Base-by-base conservation (phyloP, 1,140 invertebrate genomes). In the Pteromalus puparum region DNA sequence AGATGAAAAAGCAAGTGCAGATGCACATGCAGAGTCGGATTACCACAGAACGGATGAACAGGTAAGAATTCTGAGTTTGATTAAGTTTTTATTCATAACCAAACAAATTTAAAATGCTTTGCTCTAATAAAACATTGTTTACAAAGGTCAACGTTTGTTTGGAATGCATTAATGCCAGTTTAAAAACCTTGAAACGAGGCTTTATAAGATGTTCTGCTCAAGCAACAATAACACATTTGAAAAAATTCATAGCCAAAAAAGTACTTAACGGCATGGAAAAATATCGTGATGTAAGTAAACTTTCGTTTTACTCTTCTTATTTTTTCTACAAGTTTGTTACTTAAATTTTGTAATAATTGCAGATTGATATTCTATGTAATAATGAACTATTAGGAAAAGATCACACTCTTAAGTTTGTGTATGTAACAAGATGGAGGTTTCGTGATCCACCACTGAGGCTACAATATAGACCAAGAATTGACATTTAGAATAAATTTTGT, bases 321-420 rank as follows among this genome's bases (percentile, higher is more conserved):
- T 76, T 65, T 21, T 38, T 46, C 24, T 70, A n/a, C 1, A 24
- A 61, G 0, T 74, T 74, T 6, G 18, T 30, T 82, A 13, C 18
- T 28, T 26, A 76, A 67, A 26, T 61, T 24, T 68, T 48, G 10
- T 80, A 53, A 53, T 34, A 15, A 76, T 68, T 76, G 94, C 93
- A 98, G 97, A 97, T 99, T 93, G 99, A 99, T 94, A 98, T 99
- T 90, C 94, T 99, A 90, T 99, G 99, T 94, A 99, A 99, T 94
- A 97, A 99, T 91, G 98, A 99, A 94, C 94, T 99, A 85, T 93
- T 99, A 91, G 99, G 99, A 67, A 99, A 99, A 93, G 99, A 99
- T 93, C 99, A 99, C 92, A 99, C 98, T 53, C 94, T 99, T 80
- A 99, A 99, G 93, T 99, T 99, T 94, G 98, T 99, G 48, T 98